Conservation (phyloP, 2,888 invertebrate genomes). For the Lasioglossum oenotherae region DNA sequence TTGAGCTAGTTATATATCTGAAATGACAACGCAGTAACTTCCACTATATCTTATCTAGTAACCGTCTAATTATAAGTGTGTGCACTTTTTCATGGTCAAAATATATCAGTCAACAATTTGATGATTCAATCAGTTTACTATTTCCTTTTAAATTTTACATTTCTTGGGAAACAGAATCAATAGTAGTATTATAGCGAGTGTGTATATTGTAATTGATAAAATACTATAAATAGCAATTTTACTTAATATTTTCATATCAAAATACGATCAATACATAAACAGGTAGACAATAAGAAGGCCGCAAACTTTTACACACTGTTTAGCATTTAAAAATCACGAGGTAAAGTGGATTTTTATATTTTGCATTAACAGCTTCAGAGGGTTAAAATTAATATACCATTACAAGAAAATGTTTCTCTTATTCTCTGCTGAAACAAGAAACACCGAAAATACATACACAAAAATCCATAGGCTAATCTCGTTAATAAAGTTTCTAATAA, state of each 20-base stretch:
- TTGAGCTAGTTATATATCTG: constrained; percentile 35
- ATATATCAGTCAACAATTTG: neutral
- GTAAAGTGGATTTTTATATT: no score
- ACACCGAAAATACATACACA: no score
- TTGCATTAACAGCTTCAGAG: no score
- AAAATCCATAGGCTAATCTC: no score
- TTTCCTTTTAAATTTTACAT: neutral
- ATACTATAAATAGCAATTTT: neutral
- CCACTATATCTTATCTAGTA: constrained; percentile 9
- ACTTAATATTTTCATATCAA: neutral
- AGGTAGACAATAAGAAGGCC: no score
- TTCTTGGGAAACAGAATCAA: neutral
- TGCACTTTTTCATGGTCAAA: neutral
- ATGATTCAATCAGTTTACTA: neutral
- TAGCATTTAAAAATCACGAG: no score
- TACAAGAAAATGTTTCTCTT: no score
- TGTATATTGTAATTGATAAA: neutral
- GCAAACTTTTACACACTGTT: neutral
- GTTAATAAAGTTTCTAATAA: no score
- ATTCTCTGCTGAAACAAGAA: no score
- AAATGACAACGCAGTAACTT: constrained; percentile 28
- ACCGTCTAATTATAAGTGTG: neutral
- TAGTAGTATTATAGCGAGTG: neutral
- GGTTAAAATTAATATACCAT: no score
- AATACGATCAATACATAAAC: neutral